Conservation (phyloP, 2,113 vertebrate species). For the Psittacula cyanocephala region DNA sequence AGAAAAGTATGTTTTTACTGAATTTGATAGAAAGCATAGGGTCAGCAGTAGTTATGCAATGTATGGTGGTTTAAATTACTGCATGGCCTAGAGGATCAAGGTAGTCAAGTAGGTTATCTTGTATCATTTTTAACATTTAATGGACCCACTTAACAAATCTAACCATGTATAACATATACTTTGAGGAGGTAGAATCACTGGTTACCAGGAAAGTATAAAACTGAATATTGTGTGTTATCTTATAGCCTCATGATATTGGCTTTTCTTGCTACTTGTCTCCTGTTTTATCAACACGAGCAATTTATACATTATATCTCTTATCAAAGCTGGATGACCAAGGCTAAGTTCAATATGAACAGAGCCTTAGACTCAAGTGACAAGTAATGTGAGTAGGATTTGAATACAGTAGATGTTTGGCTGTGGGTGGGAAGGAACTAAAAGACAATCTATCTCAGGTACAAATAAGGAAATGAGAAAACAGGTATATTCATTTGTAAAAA, state of each 20-base stretch:
- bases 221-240: neutral
- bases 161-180: fast-evolving
- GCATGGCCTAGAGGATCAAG: neutral
- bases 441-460: neutral
- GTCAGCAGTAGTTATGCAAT: neutral
- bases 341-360: neutral
- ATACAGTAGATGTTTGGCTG: neutral
- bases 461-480: neutral
- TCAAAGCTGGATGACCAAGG: neutral
- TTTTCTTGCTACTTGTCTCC: neutral
- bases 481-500: neutral
- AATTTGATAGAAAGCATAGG: neutral
- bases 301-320: neutral
- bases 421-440: neutral
- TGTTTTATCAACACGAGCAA: neutral
- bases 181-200: neutral
- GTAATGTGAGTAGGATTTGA: neutral
- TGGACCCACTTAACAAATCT: neutral
- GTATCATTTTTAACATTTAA: neutral
- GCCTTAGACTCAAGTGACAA: neutral
- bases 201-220: neutral
- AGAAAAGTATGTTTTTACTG: neutral
- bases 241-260: neutral
- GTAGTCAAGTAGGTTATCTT: neutral
- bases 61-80: neutral